phyloP scores from a whole-genome alignment of 2,113 vertebrate species.

The Ia io region DNA sequence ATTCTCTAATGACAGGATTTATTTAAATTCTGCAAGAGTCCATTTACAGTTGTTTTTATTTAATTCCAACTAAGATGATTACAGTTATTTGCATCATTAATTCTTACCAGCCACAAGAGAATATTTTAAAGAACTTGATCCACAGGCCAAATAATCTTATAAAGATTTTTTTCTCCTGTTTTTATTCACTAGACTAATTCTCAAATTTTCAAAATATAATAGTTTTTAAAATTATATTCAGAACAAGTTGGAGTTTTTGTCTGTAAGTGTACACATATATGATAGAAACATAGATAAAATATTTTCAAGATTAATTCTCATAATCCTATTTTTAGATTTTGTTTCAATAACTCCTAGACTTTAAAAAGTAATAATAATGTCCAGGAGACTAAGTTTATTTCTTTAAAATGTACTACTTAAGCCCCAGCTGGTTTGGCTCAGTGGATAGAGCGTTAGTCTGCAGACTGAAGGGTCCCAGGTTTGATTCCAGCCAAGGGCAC shows the following conservation, averaged over 20 bases:
- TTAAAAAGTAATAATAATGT: background rate
- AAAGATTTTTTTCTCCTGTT: conserved; percentile 73
- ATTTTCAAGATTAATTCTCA: conserved; percentile 4
- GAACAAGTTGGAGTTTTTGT: background rate
- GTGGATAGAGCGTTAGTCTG: too few relatives aligned
- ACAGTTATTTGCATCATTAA: conserved; percentile 92
- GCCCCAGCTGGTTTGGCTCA: too few relatives aligned
- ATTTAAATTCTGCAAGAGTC: conserved; percentile 81
- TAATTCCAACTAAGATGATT: conserved; percentile 93
- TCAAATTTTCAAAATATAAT: conserved; percentile 71
- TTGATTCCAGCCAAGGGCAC: too few relatives aligned
- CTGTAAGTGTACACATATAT: background rate
- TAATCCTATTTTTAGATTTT: background rate
- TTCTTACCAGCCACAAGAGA: conserved; percentile 81
- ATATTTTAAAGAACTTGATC: conserved; percentile 80
- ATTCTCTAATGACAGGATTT: conserved; percentile 70
- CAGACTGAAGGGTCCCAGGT: too few relatives aligned
- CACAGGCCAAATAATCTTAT: conserved; percentile 62
- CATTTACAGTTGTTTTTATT: conserved; percentile 87
- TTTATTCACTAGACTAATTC: conserved; percentile 58
- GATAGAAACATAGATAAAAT: background rate
- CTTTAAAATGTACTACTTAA: conserved; percentile 7
- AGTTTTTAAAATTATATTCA: conserved; percentile 26
- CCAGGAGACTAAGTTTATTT: background rate
- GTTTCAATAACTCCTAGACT: background rate